Evolutionary conservation across 2,888 invertebrate genomes (phyloP), one percentile per base, ranked within the genome.

Genomic region (Polydrusus tereticollis): DNA sequence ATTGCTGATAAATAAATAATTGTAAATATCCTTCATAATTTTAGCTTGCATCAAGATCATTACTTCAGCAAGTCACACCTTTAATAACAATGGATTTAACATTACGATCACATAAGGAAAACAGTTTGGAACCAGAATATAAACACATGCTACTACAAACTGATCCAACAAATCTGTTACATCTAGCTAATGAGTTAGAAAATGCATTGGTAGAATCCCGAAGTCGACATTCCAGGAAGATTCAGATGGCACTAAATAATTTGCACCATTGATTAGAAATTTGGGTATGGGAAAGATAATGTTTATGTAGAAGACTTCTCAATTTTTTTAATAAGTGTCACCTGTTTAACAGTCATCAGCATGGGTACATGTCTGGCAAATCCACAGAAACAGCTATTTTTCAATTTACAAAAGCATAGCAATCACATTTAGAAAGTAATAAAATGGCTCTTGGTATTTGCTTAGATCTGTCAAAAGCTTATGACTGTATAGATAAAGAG

Each of bases 141-240:
- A 69, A 67, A 75, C 86, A 87, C 77, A 73, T 87, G 41, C 75
- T 88, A 1, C 82, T 89, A 14, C 88, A 89, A 81, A 89, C 90
- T 2, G 91, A 91, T 82, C 88, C 90, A 1, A 88, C 87, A 52
- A 91, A 90, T 81, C 84, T 92, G 57, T 76, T 88, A 12, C 89
- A 91, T 78, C 85, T 92, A 75, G 89, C 91, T 16, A 87, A 88
- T 81, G 87, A 88, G 5, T 82, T 92, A 58, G 92, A 92, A 78
- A 87, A 87, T 70, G 91, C 91, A 7, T 82, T 92, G 50, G 82
- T 86, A 52, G 91, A 91, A 82, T 88, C 90, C 1, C 89, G 88
- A 76, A 89, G 89, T 52, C 86, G 83, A 60, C 82, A 86, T 79
- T 84, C 82, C 5, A 82, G 85, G 29, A 83, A 83, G 77, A 79